A percentile compares a stretch with the other conserved stretches of the same genome.
phyloP scores from a whole-genome alignment of 2,888 invertebrate species.

The Prosopocoilus inquinatus region DNA sequence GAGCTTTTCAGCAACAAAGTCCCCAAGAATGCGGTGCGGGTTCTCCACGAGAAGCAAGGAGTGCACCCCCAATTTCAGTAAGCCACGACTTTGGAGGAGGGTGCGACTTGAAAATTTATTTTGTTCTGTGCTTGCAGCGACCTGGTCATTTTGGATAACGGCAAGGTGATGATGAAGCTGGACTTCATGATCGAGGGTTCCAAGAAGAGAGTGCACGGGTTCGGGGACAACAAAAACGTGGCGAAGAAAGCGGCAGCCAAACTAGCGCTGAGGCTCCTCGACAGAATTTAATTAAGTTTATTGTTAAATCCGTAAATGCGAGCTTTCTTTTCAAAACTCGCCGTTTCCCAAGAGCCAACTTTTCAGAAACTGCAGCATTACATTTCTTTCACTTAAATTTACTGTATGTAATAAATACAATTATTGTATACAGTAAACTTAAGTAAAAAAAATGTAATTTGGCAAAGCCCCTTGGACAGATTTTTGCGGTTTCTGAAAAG shows the following conservation, averaged over 20 bases:
- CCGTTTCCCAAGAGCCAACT: too few relatives aligned
- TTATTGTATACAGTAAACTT: too few relatives aligned
- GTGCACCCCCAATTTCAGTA: slow-evolving; percentile 74
- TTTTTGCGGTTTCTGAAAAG: too few relatives aligned
- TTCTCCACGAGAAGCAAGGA: slow-evolving; percentile 78
- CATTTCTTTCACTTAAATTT: too few relatives aligned
- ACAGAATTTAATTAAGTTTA: not conserved
- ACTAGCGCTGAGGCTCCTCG: slow-evolving; percentile 57
- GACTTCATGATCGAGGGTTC: slow-evolving; percentile 61
- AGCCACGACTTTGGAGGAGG: slow-evolving; percentile 48
- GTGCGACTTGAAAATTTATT: slow-evolving; percentile 32
- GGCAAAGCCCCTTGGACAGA: too few relatives aligned
- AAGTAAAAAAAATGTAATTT: too few relatives aligned
- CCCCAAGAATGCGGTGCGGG: slow-evolving; percentile 88
- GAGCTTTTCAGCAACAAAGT: slow-evolving; percentile 76
- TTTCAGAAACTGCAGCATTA: too few relatives aligned
- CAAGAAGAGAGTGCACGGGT: slow-evolving; percentile 62
- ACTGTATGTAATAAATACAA: too few relatives aligned
- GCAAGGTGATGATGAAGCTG: slow-evolving; percentile 60
- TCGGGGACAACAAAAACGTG: slow-evolving; percentile 66
- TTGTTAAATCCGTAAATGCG: too few relatives aligned
- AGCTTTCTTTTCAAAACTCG: too few relatives aligned
- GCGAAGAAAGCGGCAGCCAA: slow-evolving; percentile 80
- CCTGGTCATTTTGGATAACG: slow-evolving; percentile 32
- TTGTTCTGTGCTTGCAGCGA: slow-evolving; percentile 29